phyloP scores from a whole-genome alignment of 2,113 vertebrate genomes.

The Paralichthys olivaceus region DNA sequence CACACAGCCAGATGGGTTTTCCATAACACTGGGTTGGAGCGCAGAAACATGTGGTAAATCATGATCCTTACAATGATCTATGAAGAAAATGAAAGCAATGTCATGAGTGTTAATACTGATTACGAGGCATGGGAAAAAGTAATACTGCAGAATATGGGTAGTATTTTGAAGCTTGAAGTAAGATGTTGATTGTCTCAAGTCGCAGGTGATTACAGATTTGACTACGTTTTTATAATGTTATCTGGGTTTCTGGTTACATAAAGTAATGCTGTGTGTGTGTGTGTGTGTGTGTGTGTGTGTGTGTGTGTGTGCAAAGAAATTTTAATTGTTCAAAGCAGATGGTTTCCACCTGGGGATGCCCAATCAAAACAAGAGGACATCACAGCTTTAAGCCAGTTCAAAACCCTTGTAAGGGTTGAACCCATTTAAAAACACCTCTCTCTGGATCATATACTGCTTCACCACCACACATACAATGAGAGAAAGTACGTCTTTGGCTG shows the following conservation, averaged over 20 bases:
- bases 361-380: constrained; percentile 1
- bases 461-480: neutral
- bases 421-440: neutral
- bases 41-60: constrained; percentile 27
- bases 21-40: constrained; percentile 35
- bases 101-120: neutral
- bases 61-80: constrained; percentile 34
- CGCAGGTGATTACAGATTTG: neutral
- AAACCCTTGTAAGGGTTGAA: neutral
- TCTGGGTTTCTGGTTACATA: neutral
- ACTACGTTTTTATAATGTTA: neutral
- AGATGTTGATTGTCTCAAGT: neutral
- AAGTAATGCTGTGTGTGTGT: neutral
- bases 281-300: too few species aligned
- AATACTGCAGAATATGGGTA: neutral
- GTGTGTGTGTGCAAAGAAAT: neutral
- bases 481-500: neutral
- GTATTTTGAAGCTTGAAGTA: neutral
- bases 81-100: constrained; percentile 18
- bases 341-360: neutral
- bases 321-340: neutral
- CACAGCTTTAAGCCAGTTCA: neutral
- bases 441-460: neutral
- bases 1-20: constrained; percentile 37
- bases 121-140: neutral